A percentile compares a stretch with the other conserved stretches of the same genome.
These are phyloP conservation scores for Tanypteryx hageni DNA, from an alignment of 2,888 invertebrate genomes.

Conservation along the genomic window DNA sequence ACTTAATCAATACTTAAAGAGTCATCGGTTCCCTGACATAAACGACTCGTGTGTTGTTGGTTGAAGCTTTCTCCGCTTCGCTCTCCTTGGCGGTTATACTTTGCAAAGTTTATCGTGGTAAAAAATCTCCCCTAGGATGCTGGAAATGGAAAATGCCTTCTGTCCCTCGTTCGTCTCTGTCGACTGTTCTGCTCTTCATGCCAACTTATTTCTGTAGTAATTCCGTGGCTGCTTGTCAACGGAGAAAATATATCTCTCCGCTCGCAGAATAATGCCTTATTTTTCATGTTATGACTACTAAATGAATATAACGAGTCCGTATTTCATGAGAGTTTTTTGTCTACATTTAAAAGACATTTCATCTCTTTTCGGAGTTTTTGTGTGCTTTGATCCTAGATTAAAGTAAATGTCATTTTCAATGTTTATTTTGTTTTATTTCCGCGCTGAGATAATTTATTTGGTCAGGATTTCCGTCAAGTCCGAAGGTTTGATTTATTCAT, in stretches of 20 bases:
- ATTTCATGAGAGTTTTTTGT: background rate
- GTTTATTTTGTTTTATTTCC: no score
- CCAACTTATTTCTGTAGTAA: constrained; percentile 6
- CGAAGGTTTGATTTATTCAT: no score
- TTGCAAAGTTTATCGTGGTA: background rate
- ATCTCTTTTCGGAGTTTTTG: background rate
- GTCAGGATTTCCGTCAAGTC: no score
- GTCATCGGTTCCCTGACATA: background rate
- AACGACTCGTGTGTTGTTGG: background rate
- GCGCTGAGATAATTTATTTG: no score
- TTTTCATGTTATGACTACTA: background rate
- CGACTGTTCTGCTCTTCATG: background rate
- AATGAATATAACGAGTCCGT: background rate
- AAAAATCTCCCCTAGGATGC: background rate
- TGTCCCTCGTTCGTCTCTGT: background rate
- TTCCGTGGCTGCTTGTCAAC: background rate
- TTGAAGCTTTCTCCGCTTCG: background rate
- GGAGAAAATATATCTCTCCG: background rate
- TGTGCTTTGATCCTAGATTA: background rate
- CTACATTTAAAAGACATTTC: background rate
- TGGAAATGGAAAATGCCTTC: constrained; percentile 28
- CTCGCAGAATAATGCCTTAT: background rate
- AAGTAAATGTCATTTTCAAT: no score
- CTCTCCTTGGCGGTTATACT: background rate
- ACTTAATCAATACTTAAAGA: no score